Conservation (phyloP, 2,888 invertebrate genomes). For the Harpagoxenus sublaevis region DNA sequence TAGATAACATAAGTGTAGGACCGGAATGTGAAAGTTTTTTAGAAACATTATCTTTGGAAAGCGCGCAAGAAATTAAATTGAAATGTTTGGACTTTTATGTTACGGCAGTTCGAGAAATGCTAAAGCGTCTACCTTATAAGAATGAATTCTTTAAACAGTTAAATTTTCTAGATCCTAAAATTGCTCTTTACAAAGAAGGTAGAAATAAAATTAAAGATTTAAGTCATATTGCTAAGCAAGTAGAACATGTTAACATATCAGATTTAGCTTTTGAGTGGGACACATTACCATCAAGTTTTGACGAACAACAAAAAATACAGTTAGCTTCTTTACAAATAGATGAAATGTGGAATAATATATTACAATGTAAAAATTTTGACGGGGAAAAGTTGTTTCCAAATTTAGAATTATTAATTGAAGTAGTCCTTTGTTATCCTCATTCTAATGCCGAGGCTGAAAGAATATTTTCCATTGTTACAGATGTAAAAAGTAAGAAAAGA, state of each 20-base stretch:
- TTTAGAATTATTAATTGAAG: neutral
- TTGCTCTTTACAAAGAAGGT: conserved; percentile 3
- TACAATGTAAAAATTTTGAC: neutral
- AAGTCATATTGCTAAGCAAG: neutral
- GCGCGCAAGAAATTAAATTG: no score
- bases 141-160: neutral
- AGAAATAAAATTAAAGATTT: neutral
- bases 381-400: conserved; percentile 1
- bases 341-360: neutral
- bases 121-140: neutral
- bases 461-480: neutral
- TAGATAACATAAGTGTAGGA: no score
- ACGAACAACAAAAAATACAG: neutral
- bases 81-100: no score
- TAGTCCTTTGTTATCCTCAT: neutral
- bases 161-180: neutral
- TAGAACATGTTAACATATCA: neutral
- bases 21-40: no score
- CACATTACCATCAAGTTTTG: neutral
- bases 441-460: neutral
- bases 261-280: neutral
- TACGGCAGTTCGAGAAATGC: no score
- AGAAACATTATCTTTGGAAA: no score
- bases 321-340: neutral
- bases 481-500: conserved; percentile 4